A percentile compares a stretch with the other conserved stretches of the same genome.
phyloP scores from a whole-genome alignment of 2,888 invertebrate genomes.

The Rhorus exstirpatorius region DNA sequence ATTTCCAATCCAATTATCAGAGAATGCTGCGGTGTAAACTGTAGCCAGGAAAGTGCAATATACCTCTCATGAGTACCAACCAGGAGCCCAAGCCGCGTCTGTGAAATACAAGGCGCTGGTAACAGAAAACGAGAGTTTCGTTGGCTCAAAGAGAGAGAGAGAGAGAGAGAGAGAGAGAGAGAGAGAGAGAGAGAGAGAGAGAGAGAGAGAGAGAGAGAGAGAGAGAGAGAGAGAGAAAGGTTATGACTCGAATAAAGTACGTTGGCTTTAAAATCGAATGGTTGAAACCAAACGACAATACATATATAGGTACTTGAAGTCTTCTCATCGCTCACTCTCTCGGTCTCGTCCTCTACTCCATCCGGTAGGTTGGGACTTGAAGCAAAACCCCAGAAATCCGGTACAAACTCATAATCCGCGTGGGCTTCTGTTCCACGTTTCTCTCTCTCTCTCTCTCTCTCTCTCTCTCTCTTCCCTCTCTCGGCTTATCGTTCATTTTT shows the following conservation, averaged over 20 bases:
- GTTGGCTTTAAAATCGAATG: conserved; percentile 78
- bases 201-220: too few species aligned
- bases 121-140: conserved; percentile 21
- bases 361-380: conserved; percentile 58
- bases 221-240: too few species aligned
- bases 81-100: conserved; percentile 20
- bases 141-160: conserved; percentile 8
- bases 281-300: conserved; percentile 68
- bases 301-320: conserved; percentile 1
- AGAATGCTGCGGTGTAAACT: conserved; percentile 82
- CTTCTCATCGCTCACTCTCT: conserved; percentile 9
- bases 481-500: conserved; percentile 39
- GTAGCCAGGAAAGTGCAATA: conserved; percentile 80
- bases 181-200: conserved; percentile 12
- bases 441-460: conserved; percentile 31
- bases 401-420: conserved; percentile 78
- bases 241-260: conserved; percentile 32
- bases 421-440: conserved; percentile 65
- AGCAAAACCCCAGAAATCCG: conserved; percentile 71
- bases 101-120: conserved; percentile 40
- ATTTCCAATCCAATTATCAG: conserved; percentile 84
- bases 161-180: conserved; percentile 19
- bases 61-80: conserved; percentile 80
- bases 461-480: conserved; percentile 23
- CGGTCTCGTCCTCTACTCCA: not conserved